Evolutionary conservation across 1,140 invertebrate species (phyloP).

Genomic region (Homalodisca vitripennis): DNA sequence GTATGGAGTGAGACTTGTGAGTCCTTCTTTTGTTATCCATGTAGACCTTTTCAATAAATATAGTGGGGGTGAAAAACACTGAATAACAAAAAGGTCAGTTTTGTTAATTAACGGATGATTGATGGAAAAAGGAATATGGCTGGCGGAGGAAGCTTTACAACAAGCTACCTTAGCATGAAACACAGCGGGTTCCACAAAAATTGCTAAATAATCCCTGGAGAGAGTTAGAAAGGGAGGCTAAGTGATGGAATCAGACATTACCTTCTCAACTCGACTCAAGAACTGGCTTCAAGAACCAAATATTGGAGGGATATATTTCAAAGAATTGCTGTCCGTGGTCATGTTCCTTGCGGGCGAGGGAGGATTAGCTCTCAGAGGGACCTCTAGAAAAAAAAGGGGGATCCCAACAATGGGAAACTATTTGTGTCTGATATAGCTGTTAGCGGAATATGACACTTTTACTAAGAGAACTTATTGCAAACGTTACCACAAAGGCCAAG

Average conservation of each 20-base stretch:
- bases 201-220: not conserved
- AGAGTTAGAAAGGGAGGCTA: not conserved
- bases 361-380: not conserved
- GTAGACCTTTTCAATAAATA: not conserved
- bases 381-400: not conserved
- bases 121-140: not conserved
- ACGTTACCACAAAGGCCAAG: not conserved
- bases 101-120: too few species aligned
- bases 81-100: too few species aligned
- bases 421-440: not conserved
- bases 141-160: not conserved
- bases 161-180: not conserved
- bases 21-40: not conserved
- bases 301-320: too few species aligned
- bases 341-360: not conserved
- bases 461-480: not conserved
- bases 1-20: not conserved
- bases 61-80: not conserved
- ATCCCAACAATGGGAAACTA: not conserved
- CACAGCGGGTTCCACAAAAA: not conserved
- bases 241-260: not conserved
- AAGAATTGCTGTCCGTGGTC: not conserved
- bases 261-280: not conserved
- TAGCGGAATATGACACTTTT: not conserved
- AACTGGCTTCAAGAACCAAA: not conserved